Evolutionary conservation across 2,888 invertebrate genomes (phyloP).

Genomic region (Ornithoptera priamus): DNA sequence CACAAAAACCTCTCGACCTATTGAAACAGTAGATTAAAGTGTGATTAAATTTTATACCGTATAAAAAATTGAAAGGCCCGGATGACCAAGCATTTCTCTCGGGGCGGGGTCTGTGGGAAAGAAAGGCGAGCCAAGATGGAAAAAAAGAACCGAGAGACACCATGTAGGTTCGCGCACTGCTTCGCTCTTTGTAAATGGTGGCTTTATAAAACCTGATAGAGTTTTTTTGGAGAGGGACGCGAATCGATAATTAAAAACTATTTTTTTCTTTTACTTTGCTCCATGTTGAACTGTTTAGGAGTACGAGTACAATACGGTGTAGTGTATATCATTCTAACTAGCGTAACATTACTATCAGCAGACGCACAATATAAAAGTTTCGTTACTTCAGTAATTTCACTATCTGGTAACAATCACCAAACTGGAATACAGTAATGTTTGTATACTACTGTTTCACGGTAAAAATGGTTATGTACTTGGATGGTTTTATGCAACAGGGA

Average conservation of each 20-base stretch:
- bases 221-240: background rate
- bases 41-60: slow-evolving; percentile 68
- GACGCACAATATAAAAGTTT: too few relatives aligned
- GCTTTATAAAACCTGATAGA: slow-evolving; percentile 33
- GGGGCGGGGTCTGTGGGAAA: slow-evolving; percentile 59
- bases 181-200: slow-evolving; percentile 8
- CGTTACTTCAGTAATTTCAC: too few relatives aligned
- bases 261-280: background rate
- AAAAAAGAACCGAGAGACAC: slow-evolving; percentile 38
- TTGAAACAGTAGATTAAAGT: slow-evolving; percentile 72
- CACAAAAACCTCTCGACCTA: slow-evolving; percentile 48
- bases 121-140: slow-evolving; percentile 39
- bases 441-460: too few relatives aligned
- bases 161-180: slow-evolving; percentile 48
- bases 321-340: too few relatives aligned
- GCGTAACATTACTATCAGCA: too few relatives aligned
- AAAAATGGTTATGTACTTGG: too few relatives aligned
- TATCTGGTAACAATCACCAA: too few relatives aligned
- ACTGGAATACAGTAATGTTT: too few relatives aligned
- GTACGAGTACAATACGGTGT: too few relatives aligned
- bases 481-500: too few relatives aligned
- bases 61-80: slow-evolving; percentile 48
- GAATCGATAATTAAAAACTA: slow-evolving; percentile 2
- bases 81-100: slow-evolving; percentile 61
- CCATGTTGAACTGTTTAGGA: too few relatives aligned